Conservation (phyloP, 2,113 vertebrate genomes). For the Trachemys scripta region DNA sequence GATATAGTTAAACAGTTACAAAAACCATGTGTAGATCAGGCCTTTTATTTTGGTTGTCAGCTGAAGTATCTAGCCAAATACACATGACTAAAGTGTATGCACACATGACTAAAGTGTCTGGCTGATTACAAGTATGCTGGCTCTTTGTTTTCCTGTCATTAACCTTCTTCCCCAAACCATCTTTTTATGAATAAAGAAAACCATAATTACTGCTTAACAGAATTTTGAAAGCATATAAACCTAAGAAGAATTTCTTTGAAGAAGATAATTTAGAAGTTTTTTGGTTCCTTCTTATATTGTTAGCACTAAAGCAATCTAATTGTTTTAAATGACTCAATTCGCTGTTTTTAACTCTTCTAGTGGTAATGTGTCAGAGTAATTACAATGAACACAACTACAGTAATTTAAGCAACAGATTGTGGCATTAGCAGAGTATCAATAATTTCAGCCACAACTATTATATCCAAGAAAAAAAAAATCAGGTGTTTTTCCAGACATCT, state of each 20-base stretch:
- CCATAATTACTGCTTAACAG: neutral
- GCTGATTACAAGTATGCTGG: neutral
- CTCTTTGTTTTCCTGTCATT: neutral
- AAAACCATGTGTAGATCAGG: neutral
- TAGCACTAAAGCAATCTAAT: conserved; percentile 33
- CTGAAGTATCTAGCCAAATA: neutral
- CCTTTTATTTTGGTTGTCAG: neutral
- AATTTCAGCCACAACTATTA: conserved; percentile 14
- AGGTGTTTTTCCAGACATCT: neutral
- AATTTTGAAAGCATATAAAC: neutral
- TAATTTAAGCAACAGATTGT: conserved; percentile 4
- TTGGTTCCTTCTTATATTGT: conserved; percentile 2
- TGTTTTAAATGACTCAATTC: conserved; percentile 35
- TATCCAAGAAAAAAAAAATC: conserved; percentile 7
- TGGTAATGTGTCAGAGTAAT: conserved; percentile 33
- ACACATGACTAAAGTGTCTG: neutral
- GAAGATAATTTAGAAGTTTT: conserved; percentile 29
- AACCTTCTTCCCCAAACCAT: neutral
- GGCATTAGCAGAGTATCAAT: neutral
- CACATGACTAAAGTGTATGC: neutral
- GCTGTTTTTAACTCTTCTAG: conserved; percentile 43
- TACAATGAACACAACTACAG: neutral
- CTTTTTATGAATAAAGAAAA: neutral
- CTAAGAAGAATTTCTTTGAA: conserved; percentile 9
- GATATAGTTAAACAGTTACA: neutral